Evolutionary conservation across 2,797 vertebrate species (phyloP), one percentile per base, ranked within the genome.

Genomic region (Myotis vivesi): DNA sequence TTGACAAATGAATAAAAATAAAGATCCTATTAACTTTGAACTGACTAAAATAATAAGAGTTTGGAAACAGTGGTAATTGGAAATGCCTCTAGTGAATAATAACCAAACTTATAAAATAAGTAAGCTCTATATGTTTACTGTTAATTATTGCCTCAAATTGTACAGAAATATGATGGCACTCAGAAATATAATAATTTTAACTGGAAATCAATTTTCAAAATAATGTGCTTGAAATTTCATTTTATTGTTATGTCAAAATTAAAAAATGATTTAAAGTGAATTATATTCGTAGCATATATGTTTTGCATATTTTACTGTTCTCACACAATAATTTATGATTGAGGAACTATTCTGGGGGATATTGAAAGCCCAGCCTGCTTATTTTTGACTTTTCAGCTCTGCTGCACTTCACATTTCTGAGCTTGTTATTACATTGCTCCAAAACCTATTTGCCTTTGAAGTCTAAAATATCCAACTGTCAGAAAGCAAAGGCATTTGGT

Each of bases 371-470:
- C 73, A 86, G 38, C 17, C 85, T 94, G 87, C 95, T 96, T 80
- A 95, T 89, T 97, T 96, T 96, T 95, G 95, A 95, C 92, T 97
- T 97, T 97, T 97, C 86, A 95, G 92, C 69, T 96, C 92, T 95
- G 83, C 69, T 97, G 79, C 81, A 90, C 94, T 92, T 97, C 94
- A 97, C 91, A 89, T 73, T 97, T 96, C 55, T 97, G 96, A 97
- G 80, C 79, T 85, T 97, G 91, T 97, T 98, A 97, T 87, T 92
- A 91, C 68, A 97, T 88, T 98, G 79, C 91, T 97, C 96, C 92
- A 97, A 97, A 97, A 96, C 55, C 41, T 95, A 88, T 96, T 98
- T 98, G 93, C 95, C 80, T 97, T 89, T 69, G 11, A 97, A 96
- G 90, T 89, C 76, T 96, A 87, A 96, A 97, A 96, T 95, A 96